Base-by-base conservation (phyloP, 2,113 vertebrate genomes). In the Lepus timidus region DNA sequence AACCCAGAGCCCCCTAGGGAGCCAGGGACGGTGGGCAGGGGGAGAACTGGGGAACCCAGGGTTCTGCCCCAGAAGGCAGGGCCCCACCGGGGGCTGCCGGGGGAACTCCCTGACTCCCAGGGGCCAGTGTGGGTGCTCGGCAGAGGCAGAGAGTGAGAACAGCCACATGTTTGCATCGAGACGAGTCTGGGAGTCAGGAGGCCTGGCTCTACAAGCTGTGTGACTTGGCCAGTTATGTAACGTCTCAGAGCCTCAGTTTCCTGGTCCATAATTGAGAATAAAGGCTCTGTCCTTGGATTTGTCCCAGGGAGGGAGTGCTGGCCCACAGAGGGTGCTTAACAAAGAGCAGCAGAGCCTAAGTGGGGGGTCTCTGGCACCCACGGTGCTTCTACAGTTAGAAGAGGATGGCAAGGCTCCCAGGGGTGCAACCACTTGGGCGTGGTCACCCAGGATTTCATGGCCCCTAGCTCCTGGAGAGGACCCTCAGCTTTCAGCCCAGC, bases 31-130 rank as follows among this genome's bases (percentile, higher is more conserved):
- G 7, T 20, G 9, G 33, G n/a, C 1, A 23, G 68, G 84, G 71
- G 64, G 74, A 90, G 74, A 86, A 68, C 11, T 51, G 64, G 95
- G 88, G 83, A 94, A 88, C 33, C 91, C 90, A 68, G 31, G 9
- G 70, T 87, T 95, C 62, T 94, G 65, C 65, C 61, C n/a, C 75
- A 80, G 74, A 88, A 94, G 31, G 23, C 67, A 94, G 51, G 58
- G 58, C 65, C 68, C 73, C 70, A 29, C 1, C 13, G 68, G 36
- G 25, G 75, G 58, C 68, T 67, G 31, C 74, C 61, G 52, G 71
- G 86, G 97, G 85, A 92, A 97, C 84, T 94, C 74, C 75, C 92
- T 89, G 90, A 91, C 75, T 93, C 94, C 80, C 92, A 80, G 67
- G 65, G 49, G 82, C 83, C 80, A 75, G 13, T 67, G 74, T 9